These are phyloP conservation scores for Drosophila acutilabella DNA, from an alignment of 2,888 invertebrate genomes.

Conservation along the genomic window DNA sequence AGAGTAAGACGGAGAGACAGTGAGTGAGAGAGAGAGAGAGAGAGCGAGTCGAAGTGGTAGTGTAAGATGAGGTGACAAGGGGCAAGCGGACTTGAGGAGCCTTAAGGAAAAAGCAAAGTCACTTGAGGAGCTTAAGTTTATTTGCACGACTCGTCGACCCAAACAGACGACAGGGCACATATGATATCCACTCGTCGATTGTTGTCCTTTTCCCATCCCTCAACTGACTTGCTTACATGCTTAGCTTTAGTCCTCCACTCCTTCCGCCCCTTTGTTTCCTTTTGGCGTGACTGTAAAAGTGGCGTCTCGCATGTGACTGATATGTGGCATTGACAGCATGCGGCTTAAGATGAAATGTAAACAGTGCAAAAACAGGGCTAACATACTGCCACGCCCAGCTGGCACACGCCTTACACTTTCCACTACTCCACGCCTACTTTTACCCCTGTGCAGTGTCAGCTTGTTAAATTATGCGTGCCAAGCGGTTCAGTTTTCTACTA, in stretches of 20 bases:
- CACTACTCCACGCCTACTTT: background rate
- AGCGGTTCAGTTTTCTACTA: conserved; percentile 25
- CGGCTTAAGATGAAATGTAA: conserved; percentile 76
- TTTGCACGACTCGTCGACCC: conserved; percentile 57
- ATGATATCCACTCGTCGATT: conserved; percentile 71
- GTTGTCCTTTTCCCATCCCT: conserved; percentile 42
- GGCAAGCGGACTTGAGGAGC: conserved; percentile 4
- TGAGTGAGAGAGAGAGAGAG: background rate
- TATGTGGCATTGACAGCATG: conserved; percentile 62
- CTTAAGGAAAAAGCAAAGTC: conserved; percentile 50
- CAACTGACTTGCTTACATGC: background rate
- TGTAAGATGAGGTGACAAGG: conserved; percentile 1
- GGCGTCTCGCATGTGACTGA: conserved; percentile 73
- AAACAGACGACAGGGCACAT: conserved; percentile 19
- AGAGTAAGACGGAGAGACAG: background rate
- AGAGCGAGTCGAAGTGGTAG: background rate
- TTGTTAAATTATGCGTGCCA: conserved; percentile 73
- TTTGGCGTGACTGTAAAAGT: conserved; percentile 46
- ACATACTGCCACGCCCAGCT: conserved; percentile 3
- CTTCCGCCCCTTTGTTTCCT: conserved; percentile 16
- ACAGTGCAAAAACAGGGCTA: conserved; percentile 46
- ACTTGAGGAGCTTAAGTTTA: conserved; percentile 77
- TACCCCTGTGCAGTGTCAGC: conserved; percentile 17
- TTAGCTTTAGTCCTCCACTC: background rate
- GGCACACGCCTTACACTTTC: background rate